A percentile compares a stretch with the other conserved stretches of the same genome.
phyloP scores from a whole-genome alignment of 2,888 invertebrate species.

The Physocephala rufipes region DNA sequence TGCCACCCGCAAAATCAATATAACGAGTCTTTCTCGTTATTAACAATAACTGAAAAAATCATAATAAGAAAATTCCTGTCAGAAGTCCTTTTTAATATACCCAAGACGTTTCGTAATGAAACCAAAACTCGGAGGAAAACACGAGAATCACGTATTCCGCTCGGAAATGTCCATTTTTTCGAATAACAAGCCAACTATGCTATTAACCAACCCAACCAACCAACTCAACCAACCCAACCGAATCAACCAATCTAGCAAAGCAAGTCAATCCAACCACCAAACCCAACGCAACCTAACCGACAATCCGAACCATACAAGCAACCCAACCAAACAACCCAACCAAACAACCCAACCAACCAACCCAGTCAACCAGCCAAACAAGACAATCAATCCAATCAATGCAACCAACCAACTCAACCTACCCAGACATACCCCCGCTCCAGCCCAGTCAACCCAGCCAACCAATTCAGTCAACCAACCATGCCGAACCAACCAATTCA shows the following conservation, averaged over 20 bases:
- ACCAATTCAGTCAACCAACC: too few relatives aligned
- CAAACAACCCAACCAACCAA: not conserved
- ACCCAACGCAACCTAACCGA: too few relatives aligned
- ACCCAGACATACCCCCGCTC: too few relatives aligned
- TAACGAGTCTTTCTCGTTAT: too few relatives aligned
- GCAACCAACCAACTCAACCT: not conserved
- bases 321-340: too few relatives aligned
- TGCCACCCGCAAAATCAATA: too few relatives aligned
- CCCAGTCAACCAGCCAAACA: not conserved
- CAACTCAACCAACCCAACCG: not conserved
- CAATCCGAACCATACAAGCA: not conserved
- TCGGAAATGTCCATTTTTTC: slow-evolving; percentile 19
- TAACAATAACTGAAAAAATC: too few relatives aligned
- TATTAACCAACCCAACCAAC: not conserved
- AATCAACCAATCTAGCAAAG: not conserved
- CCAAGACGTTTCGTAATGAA: too few relatives aligned
- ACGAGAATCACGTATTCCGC: slow-evolving; percentile 4
- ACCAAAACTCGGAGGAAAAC: slow-evolving; percentile 5
- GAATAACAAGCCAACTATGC: slow-evolving; percentile 1
- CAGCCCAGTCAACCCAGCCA: not conserved
- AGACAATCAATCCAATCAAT: too few relatives aligned
- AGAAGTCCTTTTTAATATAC: too few relatives aligned
- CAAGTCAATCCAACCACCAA: not conserved
- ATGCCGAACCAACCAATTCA: not conserved
- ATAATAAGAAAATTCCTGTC: too few relatives aligned